Evolutionary conservation across 2,113 vertebrate species (phyloP).

Genomic region (Nestor notabilis): DNA sequence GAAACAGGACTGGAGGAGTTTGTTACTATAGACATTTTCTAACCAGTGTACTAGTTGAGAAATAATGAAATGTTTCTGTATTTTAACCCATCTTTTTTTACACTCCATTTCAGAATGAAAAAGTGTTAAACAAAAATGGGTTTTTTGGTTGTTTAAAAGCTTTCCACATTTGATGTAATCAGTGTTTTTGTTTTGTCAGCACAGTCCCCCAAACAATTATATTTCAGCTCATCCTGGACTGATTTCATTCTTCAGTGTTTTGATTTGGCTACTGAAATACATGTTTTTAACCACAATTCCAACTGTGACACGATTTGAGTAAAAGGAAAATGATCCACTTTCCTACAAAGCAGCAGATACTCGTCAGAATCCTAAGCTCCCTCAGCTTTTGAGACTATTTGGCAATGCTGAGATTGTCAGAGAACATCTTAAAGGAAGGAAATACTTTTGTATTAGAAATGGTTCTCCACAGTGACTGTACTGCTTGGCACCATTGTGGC

Average conservation of each 20-base stretch:
- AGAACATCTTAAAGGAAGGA: not conserved
- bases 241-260: slow-evolving; percentile 11
- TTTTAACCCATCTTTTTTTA: not conserved
- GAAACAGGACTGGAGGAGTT: not conserved
- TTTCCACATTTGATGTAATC: slow-evolving; percentile 24
- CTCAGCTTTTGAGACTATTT: not conserved
- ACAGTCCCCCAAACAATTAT: not conserved
- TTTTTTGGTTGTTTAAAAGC: not conserved
- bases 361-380: not conserved
- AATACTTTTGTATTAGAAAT: not conserved
- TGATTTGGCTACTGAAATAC: slow-evolving; percentile 28
- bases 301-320: not conserved
- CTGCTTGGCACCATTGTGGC: not conserved
- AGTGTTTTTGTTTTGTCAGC: not conserved
- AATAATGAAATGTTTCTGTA: not conserved
- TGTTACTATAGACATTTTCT: not conserved
- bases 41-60: not conserved
- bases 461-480: not conserved
- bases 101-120: not conserved
- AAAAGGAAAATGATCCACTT: not conserved
- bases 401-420: not conserved
- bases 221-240: slow-evolving; percentile 10
- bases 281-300: not conserved
- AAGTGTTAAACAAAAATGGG: not conserved
- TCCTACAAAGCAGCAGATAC: not conserved